Conservation (phyloP, 1,140 invertebrate genomes). For the Glossosoma conforme region DNA sequence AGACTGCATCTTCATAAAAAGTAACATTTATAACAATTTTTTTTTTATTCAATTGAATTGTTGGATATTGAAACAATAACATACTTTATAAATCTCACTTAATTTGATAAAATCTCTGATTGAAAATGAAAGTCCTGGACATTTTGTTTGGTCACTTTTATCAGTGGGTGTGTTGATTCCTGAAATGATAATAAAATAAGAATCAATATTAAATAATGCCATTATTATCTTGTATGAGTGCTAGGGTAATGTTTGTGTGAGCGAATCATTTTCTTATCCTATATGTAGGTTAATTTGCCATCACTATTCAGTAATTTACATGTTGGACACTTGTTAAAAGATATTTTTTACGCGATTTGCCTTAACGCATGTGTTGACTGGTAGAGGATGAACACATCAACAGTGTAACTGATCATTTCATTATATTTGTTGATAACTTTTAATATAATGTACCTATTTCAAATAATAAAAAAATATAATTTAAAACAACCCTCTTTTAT, state of each 20-base stretch:
- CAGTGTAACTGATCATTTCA: constrained; percentile 14
- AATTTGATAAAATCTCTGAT: constrained; percentile 3
- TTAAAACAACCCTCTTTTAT: no score
- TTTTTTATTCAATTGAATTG: no score
- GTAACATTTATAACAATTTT: no score
- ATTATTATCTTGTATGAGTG: constrained; percentile 29
- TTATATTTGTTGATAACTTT: constrained; percentile 20
- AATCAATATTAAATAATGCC: constrained; percentile 23
- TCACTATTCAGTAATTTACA: constrained; percentile 8
- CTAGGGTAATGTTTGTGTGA: constrained; percentile 26
- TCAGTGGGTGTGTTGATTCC: no score
- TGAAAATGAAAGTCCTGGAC: constrained; percentile 1
- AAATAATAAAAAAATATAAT: constrained; percentile 20
- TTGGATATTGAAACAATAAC: no score
- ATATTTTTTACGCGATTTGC: constrained; percentile 14
- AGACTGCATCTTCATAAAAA: no score
- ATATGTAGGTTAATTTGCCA: neutral
- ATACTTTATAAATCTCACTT: neutral
- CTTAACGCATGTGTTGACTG: constrained; percentile 17
- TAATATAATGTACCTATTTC: constrained; percentile 22
- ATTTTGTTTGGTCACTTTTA: constrained; percentile 10
- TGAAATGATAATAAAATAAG: constrained; percentile 21
- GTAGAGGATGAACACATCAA: constrained; percentile 1
- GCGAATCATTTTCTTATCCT: constrained; percentile 3
- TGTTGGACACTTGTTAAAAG: constrained; percentile 14